Percentiles rank a stretch among this genome's conserved stretches.
Evolutionary conservation across 2,888 invertebrate species (phyloP).

Genomic region (Uropetala carovei): DNA sequence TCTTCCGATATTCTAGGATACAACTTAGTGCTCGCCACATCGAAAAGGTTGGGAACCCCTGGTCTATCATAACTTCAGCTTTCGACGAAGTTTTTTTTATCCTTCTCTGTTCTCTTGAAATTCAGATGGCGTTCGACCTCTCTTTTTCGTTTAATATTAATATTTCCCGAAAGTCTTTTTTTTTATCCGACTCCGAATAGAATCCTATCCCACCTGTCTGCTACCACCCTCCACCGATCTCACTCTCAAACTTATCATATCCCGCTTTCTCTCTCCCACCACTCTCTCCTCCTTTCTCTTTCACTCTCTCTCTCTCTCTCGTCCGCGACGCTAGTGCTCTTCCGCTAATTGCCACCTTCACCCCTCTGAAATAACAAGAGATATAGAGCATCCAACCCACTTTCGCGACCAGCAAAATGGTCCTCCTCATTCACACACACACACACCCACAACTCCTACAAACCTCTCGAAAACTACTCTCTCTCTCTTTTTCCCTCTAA

Average conservation of each 20-base stretch:
- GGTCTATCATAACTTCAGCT: too few species aligned
- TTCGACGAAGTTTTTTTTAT: too few species aligned
- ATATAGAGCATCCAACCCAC: background rate
- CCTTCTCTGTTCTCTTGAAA: too few species aligned
- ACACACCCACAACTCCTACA: background rate
- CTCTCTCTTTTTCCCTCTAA: background rate
- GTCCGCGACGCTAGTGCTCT: background rate
- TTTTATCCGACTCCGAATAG: too few species aligned
- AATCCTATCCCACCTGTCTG: too few species aligned
- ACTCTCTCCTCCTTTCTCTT: background rate
- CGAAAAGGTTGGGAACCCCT: too few species aligned
- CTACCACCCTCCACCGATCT: too few species aligned
- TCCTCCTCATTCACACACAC: background rate
- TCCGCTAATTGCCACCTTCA: background rate
- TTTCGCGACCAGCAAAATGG: background rate
- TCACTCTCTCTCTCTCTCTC: background rate
- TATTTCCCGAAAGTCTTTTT: too few species aligned
- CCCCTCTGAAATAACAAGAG: background rate
- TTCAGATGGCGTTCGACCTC: too few species aligned
- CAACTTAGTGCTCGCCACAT: too few species aligned
- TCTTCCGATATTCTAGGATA: too few species aligned
- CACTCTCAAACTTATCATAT: background rate
- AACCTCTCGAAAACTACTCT: constrained; percentile 9
- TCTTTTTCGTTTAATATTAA: too few species aligned
- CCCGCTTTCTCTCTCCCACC: background rate